Evolutionary conservation across 1,140 invertebrate species (phyloP), one percentile per base, ranked within the genome.

Genomic region (Ooceraea biroi): DNA sequence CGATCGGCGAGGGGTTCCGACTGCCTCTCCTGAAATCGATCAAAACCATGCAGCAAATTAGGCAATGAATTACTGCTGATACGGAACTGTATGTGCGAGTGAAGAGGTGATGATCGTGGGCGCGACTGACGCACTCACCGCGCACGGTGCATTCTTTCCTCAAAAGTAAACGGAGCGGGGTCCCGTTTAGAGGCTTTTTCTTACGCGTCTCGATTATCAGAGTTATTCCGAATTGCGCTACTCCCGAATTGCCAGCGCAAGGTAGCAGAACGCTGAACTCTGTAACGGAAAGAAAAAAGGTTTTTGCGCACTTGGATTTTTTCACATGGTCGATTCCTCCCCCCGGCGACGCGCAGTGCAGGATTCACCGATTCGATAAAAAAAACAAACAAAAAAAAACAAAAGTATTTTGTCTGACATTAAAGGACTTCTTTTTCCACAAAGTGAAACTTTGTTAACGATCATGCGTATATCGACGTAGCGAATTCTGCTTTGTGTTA

Each of bases 131-230:
- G 91, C 87, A 95, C 96, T 97, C 96, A 98, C 97, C 97, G 96
- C 97, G 96, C 95, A 97, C 96, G 94, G 97, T 96, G 95, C 98
- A 99, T 96, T 99, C 97, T 96, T 99, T 99, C 94, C 97, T 96
- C 90, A 99, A 96, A 92, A 96, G 97, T 85, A 99, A 95, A 91
- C 97, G 96, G 84, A 99, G 95, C 74, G 98, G 98, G 90, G 98
- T 99, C 89, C 98, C 98, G 91, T 97, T 96, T 77, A 99, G 94
- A 63, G 97, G 96, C 91, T 96, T 86, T 96, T 97, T 94, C 96
- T 96, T 91, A 96, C 95, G 92, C 95, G 92, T 97, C 94, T 98
- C 96, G 85, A 99, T 98, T 84, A 97, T 96, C 66, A 99, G 95
- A 41, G 98, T 97, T 91, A 99, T 97, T 85, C 96, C 96, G 93